phyloP scores from a whole-genome alignment of 2,888 invertebrate species.

The Synergus umbraculus region DNA sequence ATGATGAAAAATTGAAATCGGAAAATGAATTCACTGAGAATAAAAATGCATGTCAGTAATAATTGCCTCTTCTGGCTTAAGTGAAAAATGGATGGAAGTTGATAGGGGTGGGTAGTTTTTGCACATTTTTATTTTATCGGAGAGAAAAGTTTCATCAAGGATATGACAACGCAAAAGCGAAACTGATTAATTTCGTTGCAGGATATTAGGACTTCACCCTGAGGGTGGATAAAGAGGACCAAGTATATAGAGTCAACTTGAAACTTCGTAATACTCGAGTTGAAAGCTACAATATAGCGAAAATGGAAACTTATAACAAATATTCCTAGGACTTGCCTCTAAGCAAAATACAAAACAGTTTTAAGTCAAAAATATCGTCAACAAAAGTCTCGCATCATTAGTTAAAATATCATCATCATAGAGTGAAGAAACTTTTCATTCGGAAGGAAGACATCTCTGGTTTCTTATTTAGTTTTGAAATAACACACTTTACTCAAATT shows the following conservation, averaged over 20 bases:
- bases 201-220: not conserved
- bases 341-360: too few relatives aligned
- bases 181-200: too few relatives aligned
- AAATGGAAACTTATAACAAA: constrained; percentile 13
- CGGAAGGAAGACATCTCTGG: too few relatives aligned
- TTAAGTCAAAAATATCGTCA: too few relatives aligned
- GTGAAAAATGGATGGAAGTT: constrained; percentile 10
- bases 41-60: constrained; percentile 5
- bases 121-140: constrained; percentile 6
- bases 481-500: too few relatives aligned
- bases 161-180: not conserved
- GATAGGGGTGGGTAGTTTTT: constrained; percentile 25
- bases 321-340: not conserved
- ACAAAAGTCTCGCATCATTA: too few relatives aligned
- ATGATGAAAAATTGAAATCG: not conserved
- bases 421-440: too few relatives aligned
- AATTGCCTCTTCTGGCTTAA: not conserved
- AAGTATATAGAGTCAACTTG: constrained; percentile 9
- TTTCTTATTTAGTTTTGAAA: too few relatives aligned
- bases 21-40: not conserved
- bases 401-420: too few relatives aligned
- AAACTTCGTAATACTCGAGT: constrained; percentile 3
- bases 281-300: not conserved
- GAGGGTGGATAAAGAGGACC: constrained; percentile 6
- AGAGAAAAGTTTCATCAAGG: constrained; percentile 27